A percentile compares a stretch with the other conserved stretches of the same genome.
Conservation (phyloP, 2,888 invertebrate species). For the Diaphora mendica region DNA sequence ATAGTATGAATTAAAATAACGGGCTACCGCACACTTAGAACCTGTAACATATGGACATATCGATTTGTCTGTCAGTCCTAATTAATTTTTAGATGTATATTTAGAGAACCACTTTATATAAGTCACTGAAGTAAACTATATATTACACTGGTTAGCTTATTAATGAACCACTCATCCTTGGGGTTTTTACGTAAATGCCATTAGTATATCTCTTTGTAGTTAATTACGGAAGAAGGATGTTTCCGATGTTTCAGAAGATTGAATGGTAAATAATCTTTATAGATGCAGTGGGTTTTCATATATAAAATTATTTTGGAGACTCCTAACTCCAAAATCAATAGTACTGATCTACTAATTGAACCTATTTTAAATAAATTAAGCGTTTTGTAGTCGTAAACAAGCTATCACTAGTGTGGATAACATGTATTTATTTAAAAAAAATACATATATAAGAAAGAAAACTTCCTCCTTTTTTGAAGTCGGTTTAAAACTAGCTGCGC, state of each 20-base stretch:
- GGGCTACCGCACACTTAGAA: constrained; percentile 48
- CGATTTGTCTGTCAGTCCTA: constrained; percentile 66
- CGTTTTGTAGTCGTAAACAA: no score
- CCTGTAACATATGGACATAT: constrained; percentile 63
- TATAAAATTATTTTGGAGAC: background rate
- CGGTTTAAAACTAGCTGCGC: no score
- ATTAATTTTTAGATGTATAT: constrained; percentile 61
- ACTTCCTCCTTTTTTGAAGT: no score
- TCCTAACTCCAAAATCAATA: no score
- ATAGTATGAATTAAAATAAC: constrained; percentile 72
- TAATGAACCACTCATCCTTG: constrained; percentile 42
- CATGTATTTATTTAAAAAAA: no score
- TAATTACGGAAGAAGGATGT: constrained; percentile 43
- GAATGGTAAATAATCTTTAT: background rate
- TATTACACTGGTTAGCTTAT: constrained; percentile 44
- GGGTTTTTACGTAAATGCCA: constrained; percentile 38
- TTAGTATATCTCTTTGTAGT: constrained; percentile 36
- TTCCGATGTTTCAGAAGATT: constrained; percentile 21
- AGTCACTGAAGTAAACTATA: constrained; percentile 37
- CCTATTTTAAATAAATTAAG: no score
- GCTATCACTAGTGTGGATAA: no score
- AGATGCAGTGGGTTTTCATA: background rate
- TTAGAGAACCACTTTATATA: constrained; percentile 39
- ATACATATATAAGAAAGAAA: no score
- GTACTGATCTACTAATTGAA: no score